Evolutionary conservation across 1,140 invertebrate genomes (phyloP).

Genomic region (Lanistes nyassanus): DNA sequence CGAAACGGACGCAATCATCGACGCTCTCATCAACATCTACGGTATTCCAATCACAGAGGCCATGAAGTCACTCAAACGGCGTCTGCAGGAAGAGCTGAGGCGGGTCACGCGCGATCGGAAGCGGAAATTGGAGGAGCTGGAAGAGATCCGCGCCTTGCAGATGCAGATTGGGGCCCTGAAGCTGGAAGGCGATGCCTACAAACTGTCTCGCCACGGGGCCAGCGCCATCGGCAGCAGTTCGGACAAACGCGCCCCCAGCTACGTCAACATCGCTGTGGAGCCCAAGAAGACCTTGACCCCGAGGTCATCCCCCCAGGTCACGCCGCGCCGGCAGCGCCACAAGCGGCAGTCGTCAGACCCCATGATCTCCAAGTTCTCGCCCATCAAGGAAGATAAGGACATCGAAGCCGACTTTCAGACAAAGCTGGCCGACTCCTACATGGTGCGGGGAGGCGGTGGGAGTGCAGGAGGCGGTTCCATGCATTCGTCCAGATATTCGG

Average conservation of each 20-base stretch:
- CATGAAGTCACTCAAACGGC: constrained; percentile 70
- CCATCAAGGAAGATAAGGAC: constrained; percentile 71
- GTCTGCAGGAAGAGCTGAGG: constrained; percentile 71
- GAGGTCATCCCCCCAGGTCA: constrained; percentile 62
- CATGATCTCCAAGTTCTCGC: constrained; percentile 69
- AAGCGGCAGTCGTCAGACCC: constrained; percentile 64
- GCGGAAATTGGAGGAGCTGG: constrained; percentile 66
- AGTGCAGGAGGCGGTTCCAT: constrained; percentile 3
- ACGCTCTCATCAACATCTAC: constrained; percentile 60
- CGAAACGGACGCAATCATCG: constrained; percentile 61
- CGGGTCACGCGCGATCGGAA: constrained; percentile 67
- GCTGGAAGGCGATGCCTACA: constrained; percentile 51
- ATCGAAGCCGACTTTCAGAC: constrained; percentile 66
- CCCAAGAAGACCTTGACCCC: constrained; percentile 39
- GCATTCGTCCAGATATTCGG: constrained; percentile 39
- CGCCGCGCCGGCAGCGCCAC: constrained; percentile 60
- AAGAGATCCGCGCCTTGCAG: constrained; percentile 64
- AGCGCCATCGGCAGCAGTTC: neutral
- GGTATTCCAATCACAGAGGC: constrained; percentile 68
- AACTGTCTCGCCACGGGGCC: constrained; percentile 23
- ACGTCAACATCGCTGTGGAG: constrained; percentile 23
- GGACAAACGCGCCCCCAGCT: constrained; percentile 16
- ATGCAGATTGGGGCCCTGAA: constrained; percentile 59
- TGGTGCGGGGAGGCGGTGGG: neutral
- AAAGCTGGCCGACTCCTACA: constrained; percentile 28